Conservation (phyloP, 2,888 invertebrate species). For the Lingula anatina region DNA sequence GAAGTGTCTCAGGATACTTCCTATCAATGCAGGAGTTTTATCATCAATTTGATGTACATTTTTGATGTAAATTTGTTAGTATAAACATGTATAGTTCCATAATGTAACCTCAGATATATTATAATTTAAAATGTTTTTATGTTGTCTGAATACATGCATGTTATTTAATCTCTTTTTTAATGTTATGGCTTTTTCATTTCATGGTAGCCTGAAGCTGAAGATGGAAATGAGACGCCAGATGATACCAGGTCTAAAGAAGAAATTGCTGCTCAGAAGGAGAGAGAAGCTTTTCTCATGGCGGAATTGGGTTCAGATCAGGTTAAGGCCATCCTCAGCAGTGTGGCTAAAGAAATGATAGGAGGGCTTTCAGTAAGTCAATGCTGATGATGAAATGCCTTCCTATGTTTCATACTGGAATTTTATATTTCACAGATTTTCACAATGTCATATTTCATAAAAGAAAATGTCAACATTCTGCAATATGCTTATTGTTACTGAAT, state of each 20-base stretch:
- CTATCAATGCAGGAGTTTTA: no score
- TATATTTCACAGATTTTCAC: neutral
- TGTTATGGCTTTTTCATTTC: neutral
- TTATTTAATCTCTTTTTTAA: neutral
- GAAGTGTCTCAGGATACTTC: no score
- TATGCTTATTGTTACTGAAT: neutral
- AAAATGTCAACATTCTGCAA: neutral
- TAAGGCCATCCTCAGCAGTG: constrained; percentile 33
- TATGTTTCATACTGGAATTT: neutral
- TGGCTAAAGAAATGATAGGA: constrained; percentile 36
- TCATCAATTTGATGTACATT: no score
- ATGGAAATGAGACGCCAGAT: no score
- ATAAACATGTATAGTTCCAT: no score
- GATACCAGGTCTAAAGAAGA: constrained; percentile 1
- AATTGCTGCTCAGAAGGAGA: constrained; percentile 10
- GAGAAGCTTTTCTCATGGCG: constrained; percentile 25
- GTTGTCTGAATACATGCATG: neutral
- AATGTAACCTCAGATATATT: no score
- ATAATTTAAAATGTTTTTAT: neutral
- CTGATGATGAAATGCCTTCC: neutral
- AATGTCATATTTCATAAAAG: neutral
- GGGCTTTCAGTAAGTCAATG: constrained; percentile 29
- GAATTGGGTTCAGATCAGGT: constrained; percentile 38
- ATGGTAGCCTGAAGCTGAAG: constrained; percentile 16
- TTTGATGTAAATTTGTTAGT: no score